Evolutionary conservation across 2,113 vertebrate species (phyloP).

Genomic region (Todiramphus chloris): DNA sequence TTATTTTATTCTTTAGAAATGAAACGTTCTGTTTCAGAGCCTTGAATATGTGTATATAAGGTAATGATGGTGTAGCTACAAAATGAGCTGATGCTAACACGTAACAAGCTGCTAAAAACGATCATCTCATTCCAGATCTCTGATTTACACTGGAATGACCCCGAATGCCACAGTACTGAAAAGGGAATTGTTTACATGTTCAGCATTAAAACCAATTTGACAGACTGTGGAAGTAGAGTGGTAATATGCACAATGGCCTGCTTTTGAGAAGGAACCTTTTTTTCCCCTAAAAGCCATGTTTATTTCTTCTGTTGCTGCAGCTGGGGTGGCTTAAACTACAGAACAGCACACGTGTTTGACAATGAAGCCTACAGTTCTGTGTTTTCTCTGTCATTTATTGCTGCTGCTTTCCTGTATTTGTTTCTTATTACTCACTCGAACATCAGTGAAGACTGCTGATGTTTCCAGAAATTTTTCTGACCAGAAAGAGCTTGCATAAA

Average conservation of each 20-base stretch:
- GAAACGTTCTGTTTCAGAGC: neutral
- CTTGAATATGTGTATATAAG: neutral
- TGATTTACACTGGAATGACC: slow-evolving; percentile 78
- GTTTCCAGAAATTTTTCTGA: neutral
- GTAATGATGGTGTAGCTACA: neutral
- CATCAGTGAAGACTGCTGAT: neutral
- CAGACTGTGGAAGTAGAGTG: slow-evolving; percentile 68
- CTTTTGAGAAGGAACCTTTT: neutral
- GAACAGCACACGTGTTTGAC: neutral
- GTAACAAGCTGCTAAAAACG: neutral
- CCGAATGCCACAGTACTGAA: slow-evolving; percentile 67
- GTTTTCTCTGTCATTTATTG: neutral
- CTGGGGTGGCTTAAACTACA: neutral
- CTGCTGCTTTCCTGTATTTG: neutral
- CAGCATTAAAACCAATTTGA: slow-evolving; percentile 77
- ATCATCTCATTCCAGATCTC: slow-evolving; percentile 61
- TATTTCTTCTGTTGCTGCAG: neutral
- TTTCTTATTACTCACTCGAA: neutral
- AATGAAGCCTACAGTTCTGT: neutral
- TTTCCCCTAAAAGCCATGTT: neutral
- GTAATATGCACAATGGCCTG: neutral
- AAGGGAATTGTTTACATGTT: slow-evolving; percentile 71
- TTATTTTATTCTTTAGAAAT: neutral
- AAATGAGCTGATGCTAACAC: neutral
- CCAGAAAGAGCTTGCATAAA: neutral